These are phyloP conservation scores for Maccullochella peelii DNA, from an alignment of 2,113 vertebrate genomes.

Conservation along the genomic window DNA sequence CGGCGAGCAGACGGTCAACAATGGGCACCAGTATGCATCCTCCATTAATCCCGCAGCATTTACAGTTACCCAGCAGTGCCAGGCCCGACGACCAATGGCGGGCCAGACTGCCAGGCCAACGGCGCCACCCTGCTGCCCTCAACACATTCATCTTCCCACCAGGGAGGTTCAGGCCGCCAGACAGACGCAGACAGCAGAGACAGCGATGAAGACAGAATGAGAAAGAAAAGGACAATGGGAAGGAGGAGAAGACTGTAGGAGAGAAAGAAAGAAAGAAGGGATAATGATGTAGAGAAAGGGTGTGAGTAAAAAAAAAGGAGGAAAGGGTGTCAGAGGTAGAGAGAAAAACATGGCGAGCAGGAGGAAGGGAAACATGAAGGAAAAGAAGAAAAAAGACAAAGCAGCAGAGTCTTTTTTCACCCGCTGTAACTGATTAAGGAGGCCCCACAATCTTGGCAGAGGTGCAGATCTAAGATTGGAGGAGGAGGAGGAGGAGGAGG, in stretches of 20 bases:
- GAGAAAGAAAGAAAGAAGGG: constrained; percentile 17
- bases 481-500: constrained; percentile 1
- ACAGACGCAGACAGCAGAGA: constrained; percentile 61
- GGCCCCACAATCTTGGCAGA: constrained; percentile 61
- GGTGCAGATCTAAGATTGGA: constrained; percentile 39
- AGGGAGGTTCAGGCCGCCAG: constrained; percentile 66
- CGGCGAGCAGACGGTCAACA: constrained; percentile 74
- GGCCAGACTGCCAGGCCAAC: constrained; percentile 61
- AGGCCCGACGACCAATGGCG: constrained; percentile 68
- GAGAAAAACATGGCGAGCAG: constrained; percentile 6
- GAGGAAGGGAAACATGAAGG: constrained; percentile 26
- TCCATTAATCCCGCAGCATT: constrained; percentile 78
- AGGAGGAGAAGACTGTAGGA: constrained; percentile 25
- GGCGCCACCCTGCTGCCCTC: constrained; percentile 71
- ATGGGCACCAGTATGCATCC: constrained; percentile 76
- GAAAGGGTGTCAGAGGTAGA: constrained; percentile 15
- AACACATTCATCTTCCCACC: constrained; percentile 79
- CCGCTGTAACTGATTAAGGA: constrained; percentile 71
- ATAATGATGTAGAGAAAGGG: constrained; percentile 17
- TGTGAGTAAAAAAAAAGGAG: neutral
- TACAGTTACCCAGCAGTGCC: constrained; percentile 73
- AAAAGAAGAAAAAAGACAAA: constrained; percentile 42
- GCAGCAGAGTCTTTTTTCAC: constrained; percentile 56
- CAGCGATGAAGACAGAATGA: constrained; percentile 55
- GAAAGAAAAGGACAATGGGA: constrained; percentile 56